phyloP scores from a whole-genome alignment of 2,113 vertebrate species.

The Pluvianellus socialis region DNA sequence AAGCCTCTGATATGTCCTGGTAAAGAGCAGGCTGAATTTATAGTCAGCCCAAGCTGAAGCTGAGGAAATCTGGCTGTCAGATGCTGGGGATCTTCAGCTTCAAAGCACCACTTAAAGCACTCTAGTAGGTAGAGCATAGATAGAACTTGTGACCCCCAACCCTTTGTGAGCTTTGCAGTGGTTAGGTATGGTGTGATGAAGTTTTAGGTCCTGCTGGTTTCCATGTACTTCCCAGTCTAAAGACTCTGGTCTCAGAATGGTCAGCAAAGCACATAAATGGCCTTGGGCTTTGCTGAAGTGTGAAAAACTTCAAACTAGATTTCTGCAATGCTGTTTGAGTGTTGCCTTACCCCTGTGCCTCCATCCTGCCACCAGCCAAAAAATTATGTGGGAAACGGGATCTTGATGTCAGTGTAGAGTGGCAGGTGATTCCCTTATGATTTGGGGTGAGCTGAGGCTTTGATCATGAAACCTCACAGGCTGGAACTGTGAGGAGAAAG shows the following conservation, averaged over 20 bases:
- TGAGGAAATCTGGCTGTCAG: background rate
- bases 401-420: background rate
- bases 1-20: background rate
- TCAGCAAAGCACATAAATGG: background rate
- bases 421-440: background rate
- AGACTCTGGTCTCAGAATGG: background rate
- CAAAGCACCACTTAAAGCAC: background rate
- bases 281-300: background rate
- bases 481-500: background rate
- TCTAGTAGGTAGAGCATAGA: background rate
- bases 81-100: background rate
- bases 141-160: background rate
- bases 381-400: background rate
- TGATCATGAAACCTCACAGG: background rate
- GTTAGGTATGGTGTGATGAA: background rate
- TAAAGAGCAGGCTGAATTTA: background rate
- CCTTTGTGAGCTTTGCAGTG: background rate
- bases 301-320: background rate
- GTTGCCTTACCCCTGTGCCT: background rate
- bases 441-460: background rate
- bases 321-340: background rate
- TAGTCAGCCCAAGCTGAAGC: background rate
- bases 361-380: background rate
- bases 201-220: background rate
- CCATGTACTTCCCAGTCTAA: background rate